phyloP scores from a whole-genome alignment of 2,113 vertebrate species.

The Lepidothrix coronata region DNA sequence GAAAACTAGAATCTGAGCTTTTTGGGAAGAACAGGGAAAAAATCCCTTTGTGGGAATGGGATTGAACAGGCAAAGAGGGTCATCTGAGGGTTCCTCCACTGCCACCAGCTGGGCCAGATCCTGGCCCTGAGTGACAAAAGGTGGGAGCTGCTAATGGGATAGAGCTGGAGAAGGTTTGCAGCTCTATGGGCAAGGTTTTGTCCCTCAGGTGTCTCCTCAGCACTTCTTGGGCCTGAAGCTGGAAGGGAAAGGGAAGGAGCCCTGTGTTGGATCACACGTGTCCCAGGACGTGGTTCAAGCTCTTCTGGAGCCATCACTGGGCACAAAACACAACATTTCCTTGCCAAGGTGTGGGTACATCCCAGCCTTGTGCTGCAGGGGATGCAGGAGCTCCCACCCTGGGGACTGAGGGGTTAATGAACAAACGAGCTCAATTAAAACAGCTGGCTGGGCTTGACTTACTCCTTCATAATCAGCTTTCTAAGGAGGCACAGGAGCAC shows the following conservation, averaged over 20 bases:
- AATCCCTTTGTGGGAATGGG: not conserved
- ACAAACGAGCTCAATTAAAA: not conserved
- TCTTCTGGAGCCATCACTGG: not conserved
- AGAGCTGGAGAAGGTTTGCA: not conserved
- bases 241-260: not conserved
- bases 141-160: not conserved
- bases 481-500: rapidly evolving
- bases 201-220: not conserved
- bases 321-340: not conserved
- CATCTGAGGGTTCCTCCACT: not conserved
- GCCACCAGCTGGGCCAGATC: not conserved
- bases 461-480: not conserved
- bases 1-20: not conserved
- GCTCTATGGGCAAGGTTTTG: rapidly evolving
- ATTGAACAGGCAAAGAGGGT: not conserved
- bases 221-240: not conserved
- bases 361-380: not conserved
- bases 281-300: rapidly evolving
- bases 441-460: not conserved
- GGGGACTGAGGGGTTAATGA: not conserved
- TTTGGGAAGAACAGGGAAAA: not conserved
- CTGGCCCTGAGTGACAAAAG: not conserved
- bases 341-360: not conserved
- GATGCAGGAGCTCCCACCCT: not conserved
- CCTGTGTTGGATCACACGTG: not conserved